phyloP scores from a whole-genome alignment of 2,888 invertebrate genomes.

The Sycophila texana region DNA sequence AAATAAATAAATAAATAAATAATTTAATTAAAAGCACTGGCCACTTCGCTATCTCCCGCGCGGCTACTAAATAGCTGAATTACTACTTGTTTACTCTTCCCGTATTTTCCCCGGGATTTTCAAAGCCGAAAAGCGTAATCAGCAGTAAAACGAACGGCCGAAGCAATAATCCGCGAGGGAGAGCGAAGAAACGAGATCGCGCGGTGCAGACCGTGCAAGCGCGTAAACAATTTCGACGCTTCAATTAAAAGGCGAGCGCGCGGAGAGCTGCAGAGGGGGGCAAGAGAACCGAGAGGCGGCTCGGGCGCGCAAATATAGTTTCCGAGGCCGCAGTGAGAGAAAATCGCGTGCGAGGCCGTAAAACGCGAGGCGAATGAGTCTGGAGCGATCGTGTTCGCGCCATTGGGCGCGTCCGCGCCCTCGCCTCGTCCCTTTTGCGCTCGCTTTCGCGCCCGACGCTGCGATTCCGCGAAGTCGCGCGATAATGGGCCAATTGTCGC shows the following conservation, averaged over 20 bases:
- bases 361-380: conserved; percentile 47
- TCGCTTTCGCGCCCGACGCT: neutral
- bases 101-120: too few relatives aligned
- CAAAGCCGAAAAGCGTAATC: too few relatives aligned
- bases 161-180: neutral
- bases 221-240: conserved; percentile 13
- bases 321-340: conserved; percentile 26
- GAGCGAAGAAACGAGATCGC: neutral
- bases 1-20: too few relatives aligned
- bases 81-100: too few relatives aligned
- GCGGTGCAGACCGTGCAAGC: neutral
- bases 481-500: conserved; percentile 23
- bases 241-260: conserved; percentile 4
- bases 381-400: conserved; percentile 68
- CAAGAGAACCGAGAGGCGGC: neutral
- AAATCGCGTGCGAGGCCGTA: conserved; percentile 47
- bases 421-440: conserved; percentile 5
- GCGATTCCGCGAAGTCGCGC: conserved; percentile 25
- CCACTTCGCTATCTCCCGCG: too few relatives aligned
- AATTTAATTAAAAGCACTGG: too few relatives aligned
- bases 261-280: neutral
- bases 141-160: neutral
- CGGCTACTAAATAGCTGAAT: too few relatives aligned
- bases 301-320: conserved; percentile 39
- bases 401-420: conserved; percentile 62